Percentiles rank a stretch among this genome's conserved stretches.
These are phyloP conservation scores for Oxytorus armatus DNA, from an alignment of 2,888 invertebrate species.

Conservation along the genomic window DNA sequence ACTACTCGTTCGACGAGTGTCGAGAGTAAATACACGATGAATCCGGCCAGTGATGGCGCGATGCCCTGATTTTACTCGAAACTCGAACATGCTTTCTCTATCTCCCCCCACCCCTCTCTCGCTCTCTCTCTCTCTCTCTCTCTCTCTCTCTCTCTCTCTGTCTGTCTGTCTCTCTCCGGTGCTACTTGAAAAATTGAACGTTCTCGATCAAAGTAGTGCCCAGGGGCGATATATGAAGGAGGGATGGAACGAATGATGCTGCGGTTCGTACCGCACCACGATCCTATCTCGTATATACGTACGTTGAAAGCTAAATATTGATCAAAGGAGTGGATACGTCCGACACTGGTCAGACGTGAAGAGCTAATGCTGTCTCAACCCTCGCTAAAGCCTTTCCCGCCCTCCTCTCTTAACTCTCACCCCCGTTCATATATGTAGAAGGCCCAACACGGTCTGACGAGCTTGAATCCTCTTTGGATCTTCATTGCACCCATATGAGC, in stretches of 20 bases:
- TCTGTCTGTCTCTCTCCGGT: neutral
- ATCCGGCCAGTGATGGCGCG: conserved; percentile 41
- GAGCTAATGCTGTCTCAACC: conserved; percentile 48
- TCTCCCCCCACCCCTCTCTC: neutral
- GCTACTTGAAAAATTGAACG: conserved; percentile 63
- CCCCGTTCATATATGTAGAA: conserved; percentile 16
- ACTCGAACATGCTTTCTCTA: conserved; percentile 38
- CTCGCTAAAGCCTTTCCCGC: neutral
- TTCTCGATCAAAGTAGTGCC: conserved; percentile 59
- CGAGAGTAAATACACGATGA: conserved; percentile 60
- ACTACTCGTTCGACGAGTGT: conserved; percentile 51
- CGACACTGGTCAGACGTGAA: conserved; percentile 61
- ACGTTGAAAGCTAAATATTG: conserved; percentile 62
- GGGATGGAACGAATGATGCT: conserved; percentile 23
- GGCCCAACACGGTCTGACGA: conserved; percentile 19
- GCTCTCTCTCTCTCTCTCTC: conserved; percentile 2
- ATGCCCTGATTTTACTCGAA: conserved; percentile 63
- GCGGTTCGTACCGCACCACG: conserved; percentile 39
- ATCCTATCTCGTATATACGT: conserved; percentile 7
- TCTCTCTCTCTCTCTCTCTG: neutral
- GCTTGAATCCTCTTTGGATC: conserved; percentile 38
- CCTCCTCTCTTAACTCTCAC: too few relatives aligned
- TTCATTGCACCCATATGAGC: conserved; percentile 17
- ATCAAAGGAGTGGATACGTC: conserved; percentile 64
- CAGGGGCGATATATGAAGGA: conserved; percentile 17